These are phyloP conservation scores for Pogonocichla stellata DNA, from an alignment of 2,113 vertebrate genomes.

Conservation along the genomic window DNA sequence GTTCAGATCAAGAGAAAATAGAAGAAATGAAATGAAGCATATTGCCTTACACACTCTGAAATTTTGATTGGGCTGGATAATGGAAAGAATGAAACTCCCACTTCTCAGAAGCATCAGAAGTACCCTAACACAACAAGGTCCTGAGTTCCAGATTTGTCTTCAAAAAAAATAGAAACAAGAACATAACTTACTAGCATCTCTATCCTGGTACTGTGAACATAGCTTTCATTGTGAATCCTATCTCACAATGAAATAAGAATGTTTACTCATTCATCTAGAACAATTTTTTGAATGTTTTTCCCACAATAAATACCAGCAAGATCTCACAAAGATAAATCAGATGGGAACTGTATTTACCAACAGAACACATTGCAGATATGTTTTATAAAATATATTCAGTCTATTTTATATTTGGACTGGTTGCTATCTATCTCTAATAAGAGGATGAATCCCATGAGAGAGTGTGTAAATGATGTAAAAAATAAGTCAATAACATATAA, in stretches of 20 bases:
- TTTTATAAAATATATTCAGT: neutral
- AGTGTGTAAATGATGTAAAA: neutral
- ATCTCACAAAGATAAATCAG: neutral
- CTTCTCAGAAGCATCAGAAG: neutral
- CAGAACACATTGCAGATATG: neutral
- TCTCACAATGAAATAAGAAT: neutral
- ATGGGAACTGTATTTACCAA: neutral
- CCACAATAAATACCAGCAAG: neutral
- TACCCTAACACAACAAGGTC: neutral
- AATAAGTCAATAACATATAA: neutral
- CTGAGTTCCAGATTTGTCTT: neutral
- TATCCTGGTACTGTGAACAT: neutral
- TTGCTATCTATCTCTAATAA: neutral
- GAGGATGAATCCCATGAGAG: neutral
- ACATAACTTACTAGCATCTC: neutral
- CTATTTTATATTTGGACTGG: neutral
- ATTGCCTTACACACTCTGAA: neutral
- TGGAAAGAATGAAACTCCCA: neutral
- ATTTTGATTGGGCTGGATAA: neutral
- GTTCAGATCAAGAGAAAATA: neutral
- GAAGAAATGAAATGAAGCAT: neutral
- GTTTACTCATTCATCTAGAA: neutral
- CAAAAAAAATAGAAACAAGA: neutral
- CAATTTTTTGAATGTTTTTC: neutral
- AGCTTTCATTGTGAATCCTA: neutral